Evolutionary conservation across 2,888 invertebrate species (phyloP), one percentile per base, ranked within the genome.

Genomic region (Amblyteles armatorius): DNA sequence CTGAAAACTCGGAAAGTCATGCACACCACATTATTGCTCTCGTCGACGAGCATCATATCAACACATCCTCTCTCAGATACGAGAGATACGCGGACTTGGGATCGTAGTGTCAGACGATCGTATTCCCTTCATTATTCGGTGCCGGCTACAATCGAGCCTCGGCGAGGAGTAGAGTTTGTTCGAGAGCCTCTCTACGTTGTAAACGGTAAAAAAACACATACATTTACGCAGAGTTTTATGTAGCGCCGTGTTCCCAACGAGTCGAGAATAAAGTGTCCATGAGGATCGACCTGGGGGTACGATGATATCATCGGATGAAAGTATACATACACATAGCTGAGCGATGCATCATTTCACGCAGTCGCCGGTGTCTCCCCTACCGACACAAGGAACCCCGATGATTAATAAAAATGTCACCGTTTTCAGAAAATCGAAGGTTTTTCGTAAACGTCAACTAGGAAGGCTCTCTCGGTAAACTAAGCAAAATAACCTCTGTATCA

Each of bases 301-400:
- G 90, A 91, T 92, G 92, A 92, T 91, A 91, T 92, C 92, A 92
- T 88, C 90, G 82, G 88, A 91, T 89, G 91, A 91, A 91, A 92
- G 90, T 90, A 88, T 87, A 88, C 52, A 40, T 65, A 73, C 40
- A 72, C 91, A 92, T 91, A 92, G 89, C 91, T 89, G 86, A 90
- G 87, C 90, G 91, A 92, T 92, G 92, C 90, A 92, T 92, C 92
- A 92, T 87, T 90, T 90, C 81, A 83, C 71, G 57, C 50, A 68
- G 48, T 57, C 76, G 63, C 48, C 22, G 29, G n/a, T 29, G 16
- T 57, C 60, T 50, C 63, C 52, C 29, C n/a, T 50, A n/a, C 33
- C 50, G 16, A 52, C 73, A 55, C 50, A 52, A 74, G 63, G 68
- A 79, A 19, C 3, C 40, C 48, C 26, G 40, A 79, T 44, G 57